phyloP scores from a whole-genome alignment of 2,888 invertebrate genomes.

The Nineta flava region DNA sequence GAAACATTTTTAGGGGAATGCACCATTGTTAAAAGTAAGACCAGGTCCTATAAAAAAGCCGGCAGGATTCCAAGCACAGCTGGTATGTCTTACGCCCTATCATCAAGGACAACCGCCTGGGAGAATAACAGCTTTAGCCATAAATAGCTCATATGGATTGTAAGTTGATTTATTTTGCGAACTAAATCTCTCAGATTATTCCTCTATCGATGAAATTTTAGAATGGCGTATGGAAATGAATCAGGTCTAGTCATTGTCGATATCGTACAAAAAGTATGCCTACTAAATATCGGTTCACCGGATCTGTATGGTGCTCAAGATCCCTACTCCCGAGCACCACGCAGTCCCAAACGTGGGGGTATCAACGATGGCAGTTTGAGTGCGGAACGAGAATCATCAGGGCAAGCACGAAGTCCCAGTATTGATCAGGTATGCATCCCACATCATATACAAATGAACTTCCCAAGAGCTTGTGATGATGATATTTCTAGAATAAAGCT shows the following conservation, averaged over 20 bases:
- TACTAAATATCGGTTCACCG: constrained; percentile 76
- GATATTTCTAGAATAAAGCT: no score
- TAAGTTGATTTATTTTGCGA: constrained; percentile 36
- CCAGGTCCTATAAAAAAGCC: constrained; percentile 68
- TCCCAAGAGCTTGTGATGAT: no score
- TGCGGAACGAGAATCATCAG: constrained; percentile 29
- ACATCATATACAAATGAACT: background rate
- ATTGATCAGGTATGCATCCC: constrained; percentile 66
- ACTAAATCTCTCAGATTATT: background rate
- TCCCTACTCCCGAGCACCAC: constrained; percentile 67
- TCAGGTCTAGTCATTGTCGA: constrained; percentile 91
- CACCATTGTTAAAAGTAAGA: constrained; percentile 47
- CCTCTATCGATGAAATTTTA: constrained; percentile 23
- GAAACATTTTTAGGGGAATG: constrained; percentile 3
- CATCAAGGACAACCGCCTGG: constrained; percentile 63
- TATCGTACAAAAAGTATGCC: constrained; percentile 76
- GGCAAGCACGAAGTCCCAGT: constrained; percentile 65
- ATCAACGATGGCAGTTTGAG: constrained; percentile 27
- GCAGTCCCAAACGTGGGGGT: constrained; percentile 50
- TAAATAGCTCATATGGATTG: constrained; percentile 96
- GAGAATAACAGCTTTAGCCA: constrained; percentile 73
- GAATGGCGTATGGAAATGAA: constrained; percentile 95
- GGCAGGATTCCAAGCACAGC: constrained; percentile 92
- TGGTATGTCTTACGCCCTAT: constrained; percentile 84
- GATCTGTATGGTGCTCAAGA: constrained; percentile 84